These are phyloP conservation scores for Paratrypauchen microcephalus DNA, from an alignment of 2,797 vertebrate genomes.

Conservation along the genomic window DNA sequence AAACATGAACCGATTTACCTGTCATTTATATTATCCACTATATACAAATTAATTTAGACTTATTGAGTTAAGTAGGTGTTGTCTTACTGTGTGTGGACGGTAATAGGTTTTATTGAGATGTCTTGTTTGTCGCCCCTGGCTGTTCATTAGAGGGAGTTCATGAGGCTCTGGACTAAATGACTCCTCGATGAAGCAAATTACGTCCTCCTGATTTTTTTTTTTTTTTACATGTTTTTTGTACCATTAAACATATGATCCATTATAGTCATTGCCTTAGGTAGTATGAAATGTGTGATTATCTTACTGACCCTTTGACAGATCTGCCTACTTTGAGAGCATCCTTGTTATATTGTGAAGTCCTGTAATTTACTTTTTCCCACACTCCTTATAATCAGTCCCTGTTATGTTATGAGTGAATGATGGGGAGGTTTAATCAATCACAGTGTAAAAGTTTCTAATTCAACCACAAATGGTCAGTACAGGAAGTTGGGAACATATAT, in stretches of 20 bases:
- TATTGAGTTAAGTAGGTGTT: conserved; percentile 6
- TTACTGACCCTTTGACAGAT: not conserved
- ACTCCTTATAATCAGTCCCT: no score
- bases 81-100: not conserved
- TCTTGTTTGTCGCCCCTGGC: conserved; percentile 26
- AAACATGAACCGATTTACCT: not conserved
- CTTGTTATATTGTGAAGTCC: not conserved
- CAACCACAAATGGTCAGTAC: no score
- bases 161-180: conserved; percentile 15
- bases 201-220: conserved; percentile 20
- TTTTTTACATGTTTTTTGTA: not conserved
- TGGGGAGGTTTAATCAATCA: no score
- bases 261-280: not conserved
- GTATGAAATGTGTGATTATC: not conserved
- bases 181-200: conserved; percentile 16
- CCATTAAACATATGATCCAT: conserved; percentile 24
- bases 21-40: not conserved
- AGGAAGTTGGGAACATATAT: no score
- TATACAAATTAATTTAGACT: conserved; percentile 2
- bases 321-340: not conserved
- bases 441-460: not conserved
- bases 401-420: no score
- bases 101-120: conserved; percentile 26
- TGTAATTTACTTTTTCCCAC: not conserved
- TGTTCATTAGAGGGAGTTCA: conserved; percentile 34